Base-by-base conservation (phyloP, 2,797 vertebrate species). In the Setipinna tenuifilis region DNA sequence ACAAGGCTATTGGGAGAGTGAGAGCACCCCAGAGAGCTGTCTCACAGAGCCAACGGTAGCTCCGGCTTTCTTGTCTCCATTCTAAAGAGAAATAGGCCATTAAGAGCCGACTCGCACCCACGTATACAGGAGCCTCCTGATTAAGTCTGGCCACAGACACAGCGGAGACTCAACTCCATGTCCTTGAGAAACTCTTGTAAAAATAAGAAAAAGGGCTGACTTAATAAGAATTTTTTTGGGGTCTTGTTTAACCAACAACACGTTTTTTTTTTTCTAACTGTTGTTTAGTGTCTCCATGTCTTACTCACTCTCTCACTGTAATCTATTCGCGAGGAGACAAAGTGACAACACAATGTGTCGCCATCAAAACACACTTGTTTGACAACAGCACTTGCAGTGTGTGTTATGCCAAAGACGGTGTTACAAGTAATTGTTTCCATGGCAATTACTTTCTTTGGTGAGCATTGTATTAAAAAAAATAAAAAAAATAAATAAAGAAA, bases 391-490 rank as follows among this genome's bases (percentile, higher is more conserved):
- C 91, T 87, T 93, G 94, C 92, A 87, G 91, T 93, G 91, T 91
- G 90, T 91, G 88, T 91, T 86, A 84, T 84, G 84, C 48, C 25
- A 82, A 81, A 65, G 85, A 89, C 87, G 90, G 91, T 90, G 92
- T 92, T 89, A 90, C 11, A 68, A 90, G 89, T 94, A 94, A 94
- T 94, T 94, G 95, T 95, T 95, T 95, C 94, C 93, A 94, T 94
- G 92, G 95, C 91, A 94, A 95, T 94, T 94, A 92, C 91, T 90
- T 92, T 91, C 89, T 89, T 90, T 91, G 89, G 90, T 90, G 89
- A 85, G 89, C 88, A 87, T 71, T 83, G 54, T 25, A 82, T 58
- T 83, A 83, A 58, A 57, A 83, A 86, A 83, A 87, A 83, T 35
- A 81, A 35, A 57, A 28, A 85, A 84, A 87, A 54, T 85, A 88